Base-by-base conservation (phyloP, 2,113 vertebrate genomes). In the Etheostoma spectabile region DNA sequence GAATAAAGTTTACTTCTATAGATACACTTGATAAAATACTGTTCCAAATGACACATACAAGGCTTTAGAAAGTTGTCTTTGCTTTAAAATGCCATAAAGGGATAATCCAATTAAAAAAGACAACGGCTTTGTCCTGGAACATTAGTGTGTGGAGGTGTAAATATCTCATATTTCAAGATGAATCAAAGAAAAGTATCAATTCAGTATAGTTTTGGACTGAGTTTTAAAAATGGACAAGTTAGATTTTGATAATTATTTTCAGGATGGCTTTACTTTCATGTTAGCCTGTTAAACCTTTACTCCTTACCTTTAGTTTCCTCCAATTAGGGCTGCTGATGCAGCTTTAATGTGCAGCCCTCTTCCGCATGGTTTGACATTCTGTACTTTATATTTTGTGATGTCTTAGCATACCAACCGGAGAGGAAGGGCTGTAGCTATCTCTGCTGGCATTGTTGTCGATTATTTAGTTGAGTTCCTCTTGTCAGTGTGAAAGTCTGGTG, bases 401-500 rank as follows among this genome's bases (percentile, higher is more conserved):
- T 93, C 93, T 95, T 93, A 86, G 59, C 93, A 92, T 88, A 69
- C 85, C 92, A 88, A 24, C 24, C 68, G 80, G 64, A 84, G 88
- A 90, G 91, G 91, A 93, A 92, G 65, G 64, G 85, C 92, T 60
- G 82, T 7, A 84, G 89, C 82, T 79, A 57, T 80, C 91, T 83
- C 60, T 92, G 91, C 88, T 59, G 71, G 78, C 94, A 93, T 93
- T 96, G 95, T 95, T 89, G 89, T 30, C 24, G 83, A 94, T 96
- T 95, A 89, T 94, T 91, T 88, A 86, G 95, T 85, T 93, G 92
- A 95, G 91, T 85, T 74, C 90, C 87, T 94, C 91, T 86, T 2
- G 66, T 90, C 85, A 88, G 89, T 95, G 95, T 93, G 94, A 96
- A 95, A 88, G 87, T 90, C 85, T 27, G 73, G 27, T 3, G 53